These are phyloP conservation scores for Poecilia latipinna DNA, from an alignment of 2,113 vertebrate genomes.

Conservation along the genomic window DNA sequence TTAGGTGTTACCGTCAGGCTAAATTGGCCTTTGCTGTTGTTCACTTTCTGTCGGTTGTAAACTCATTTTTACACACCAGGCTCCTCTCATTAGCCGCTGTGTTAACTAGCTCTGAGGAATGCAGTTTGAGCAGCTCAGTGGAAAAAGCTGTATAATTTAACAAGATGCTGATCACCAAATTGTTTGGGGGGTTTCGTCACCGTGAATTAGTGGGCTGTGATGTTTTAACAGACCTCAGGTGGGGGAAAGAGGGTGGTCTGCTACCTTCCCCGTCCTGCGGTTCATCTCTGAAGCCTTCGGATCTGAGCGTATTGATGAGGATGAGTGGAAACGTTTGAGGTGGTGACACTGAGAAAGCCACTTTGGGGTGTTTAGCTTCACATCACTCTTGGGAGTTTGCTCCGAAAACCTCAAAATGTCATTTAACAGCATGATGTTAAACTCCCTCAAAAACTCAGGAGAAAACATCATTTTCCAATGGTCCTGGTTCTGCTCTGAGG, in stretches of 20 bases:
- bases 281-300: constrained; percentile 10
- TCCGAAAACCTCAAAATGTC: not conserved
- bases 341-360: not conserved
- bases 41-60: constrained; percentile 58
- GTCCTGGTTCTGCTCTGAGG: too few species aligned
- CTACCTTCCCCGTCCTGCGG: constrained; percentile 25
- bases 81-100: constrained; percentile 72
- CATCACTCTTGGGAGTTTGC: too few species aligned
- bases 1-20: not conserved
- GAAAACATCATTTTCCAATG: too few species aligned
- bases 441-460: not conserved
- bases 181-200: constrained; percentile 72
- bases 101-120: constrained; percentile 81
- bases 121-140: constrained; percentile 74
- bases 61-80: constrained; percentile 74
- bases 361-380: too few species aligned
- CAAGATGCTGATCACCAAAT: constrained; percentile 75
- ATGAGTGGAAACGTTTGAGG: not conserved
- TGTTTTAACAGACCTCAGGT: constrained; percentile 30
- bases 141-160: constrained; percentile 85
- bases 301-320: not conserved
- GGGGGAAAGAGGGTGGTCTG: constrained; percentile 14
- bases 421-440: not conserved
- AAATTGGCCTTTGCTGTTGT: constrained; percentile 12
- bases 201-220: constrained; percentile 5